Evolutionary conservation across 2,113 vertebrate species (phyloP).

Genomic region (Corvus cornix): DNA sequence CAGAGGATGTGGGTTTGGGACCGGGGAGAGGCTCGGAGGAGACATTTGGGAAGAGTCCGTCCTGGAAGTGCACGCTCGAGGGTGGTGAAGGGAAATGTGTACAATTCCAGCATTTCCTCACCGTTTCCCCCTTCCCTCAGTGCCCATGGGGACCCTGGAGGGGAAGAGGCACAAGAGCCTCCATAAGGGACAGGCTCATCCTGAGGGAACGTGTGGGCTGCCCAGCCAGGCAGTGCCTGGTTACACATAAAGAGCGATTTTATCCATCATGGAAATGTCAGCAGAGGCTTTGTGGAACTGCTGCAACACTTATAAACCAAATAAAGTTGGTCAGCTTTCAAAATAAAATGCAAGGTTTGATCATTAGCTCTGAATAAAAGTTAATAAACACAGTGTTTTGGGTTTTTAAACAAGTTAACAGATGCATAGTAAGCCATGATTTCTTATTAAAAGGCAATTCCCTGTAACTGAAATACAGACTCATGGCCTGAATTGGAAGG

Average conservation of each 20-base stretch:
- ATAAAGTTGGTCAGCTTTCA: background rate
- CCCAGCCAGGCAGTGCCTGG: background rate
- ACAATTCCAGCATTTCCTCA: background rate
- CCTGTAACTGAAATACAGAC: background rate
- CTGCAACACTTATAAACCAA: rapidly evolving
- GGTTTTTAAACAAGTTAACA: background rate
- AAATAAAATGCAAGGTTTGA: background rate
- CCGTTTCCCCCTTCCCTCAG: background rate
- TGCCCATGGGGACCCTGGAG: background rate
- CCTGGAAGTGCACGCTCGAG: rapidly evolving
- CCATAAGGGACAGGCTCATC: background rate
- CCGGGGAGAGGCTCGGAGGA: background rate
- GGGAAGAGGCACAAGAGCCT: background rate
- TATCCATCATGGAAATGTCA: background rate
- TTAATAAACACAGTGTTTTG: background rate
- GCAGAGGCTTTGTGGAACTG: background rate
- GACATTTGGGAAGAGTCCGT: background rate
- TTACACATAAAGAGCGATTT: rapidly evolving
- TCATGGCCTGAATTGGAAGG: background rate
- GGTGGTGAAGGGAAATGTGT: background rate
- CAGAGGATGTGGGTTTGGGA: background rate
- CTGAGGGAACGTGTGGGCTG: background rate
- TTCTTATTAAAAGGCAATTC: background rate
- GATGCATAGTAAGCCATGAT: background rate
- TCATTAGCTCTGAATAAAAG: background rate